Evolutionary conservation across 35 echinoderm and acorn worm genomes (phyloP).

Genomic region (Acanthaster planci): DNA sequence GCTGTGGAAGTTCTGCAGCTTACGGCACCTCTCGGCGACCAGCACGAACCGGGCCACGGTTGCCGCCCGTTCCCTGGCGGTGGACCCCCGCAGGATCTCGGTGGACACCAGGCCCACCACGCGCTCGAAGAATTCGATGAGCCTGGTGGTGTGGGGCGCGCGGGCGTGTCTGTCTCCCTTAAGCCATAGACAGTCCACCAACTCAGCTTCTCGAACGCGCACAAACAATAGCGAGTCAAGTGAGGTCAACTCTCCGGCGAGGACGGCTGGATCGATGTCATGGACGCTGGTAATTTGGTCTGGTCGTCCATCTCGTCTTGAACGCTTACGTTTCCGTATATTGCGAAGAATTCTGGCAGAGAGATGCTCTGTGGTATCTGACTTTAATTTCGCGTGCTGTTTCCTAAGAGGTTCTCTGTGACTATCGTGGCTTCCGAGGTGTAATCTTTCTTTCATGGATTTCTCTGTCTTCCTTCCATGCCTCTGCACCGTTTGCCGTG

Average conservation of each 20-base stretch:
- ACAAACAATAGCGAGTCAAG: constrained; percentile 76
- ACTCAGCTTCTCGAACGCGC: constrained; percentile 77
- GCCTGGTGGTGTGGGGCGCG: constrained; percentile 50
- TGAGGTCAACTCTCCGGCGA: constrained; percentile 74
- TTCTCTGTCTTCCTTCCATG: not conserved
- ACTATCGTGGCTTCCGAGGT: not conserved
- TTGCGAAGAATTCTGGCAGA: not conserved
- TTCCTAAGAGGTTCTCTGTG: not conserved
- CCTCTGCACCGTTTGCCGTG: not conserved
- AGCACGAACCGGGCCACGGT: constrained; percentile 42
- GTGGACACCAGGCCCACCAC: constrained; percentile 61
- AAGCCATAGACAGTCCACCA: constrained; percentile 80
- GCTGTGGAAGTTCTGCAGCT: constrained; percentile 70
- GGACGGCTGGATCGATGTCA: constrained; percentile 56
- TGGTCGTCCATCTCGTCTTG: not conserved
- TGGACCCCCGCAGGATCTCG: constrained; percentile 44
- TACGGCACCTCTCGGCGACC: constrained; percentile 59
- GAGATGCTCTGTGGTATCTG: not conserved
- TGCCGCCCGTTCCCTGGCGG: constrained; percentile 40
- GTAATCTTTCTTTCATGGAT: not conserved
- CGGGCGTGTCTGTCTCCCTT: constrained; percentile 64
- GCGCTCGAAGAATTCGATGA: constrained; percentile 69
- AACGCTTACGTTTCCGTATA: not conserved
- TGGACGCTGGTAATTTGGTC: not conserved
- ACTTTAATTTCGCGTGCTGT: not conserved